These are phyloP conservation scores for Paramormyrops kingsleyae DNA, from an alignment of 2,113 vertebrate genomes.

Conservation along the genomic window DNA sequence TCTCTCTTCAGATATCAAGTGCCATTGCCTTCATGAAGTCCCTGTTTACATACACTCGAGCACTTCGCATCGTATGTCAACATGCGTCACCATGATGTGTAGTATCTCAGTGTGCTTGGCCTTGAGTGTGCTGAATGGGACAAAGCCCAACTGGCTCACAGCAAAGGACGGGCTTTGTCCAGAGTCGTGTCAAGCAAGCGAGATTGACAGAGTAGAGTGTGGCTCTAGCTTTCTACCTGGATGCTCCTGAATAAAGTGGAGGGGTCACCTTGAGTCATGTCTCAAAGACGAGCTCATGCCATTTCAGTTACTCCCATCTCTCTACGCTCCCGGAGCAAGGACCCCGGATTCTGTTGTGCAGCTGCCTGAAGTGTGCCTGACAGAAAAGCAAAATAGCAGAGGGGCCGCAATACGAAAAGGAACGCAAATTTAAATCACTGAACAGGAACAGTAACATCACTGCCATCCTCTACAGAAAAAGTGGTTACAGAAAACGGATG, in stretches of 20 bases:
- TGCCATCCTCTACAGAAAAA: slow-evolving; percentile 30
- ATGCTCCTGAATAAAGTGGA: background rate
- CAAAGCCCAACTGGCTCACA: slow-evolving; percentile 33
- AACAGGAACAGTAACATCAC: slow-evolving; percentile 35
- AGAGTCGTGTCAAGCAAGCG: background rate
- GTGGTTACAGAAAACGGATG: slow-evolving; percentile 20
- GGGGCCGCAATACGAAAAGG: slow-evolving; percentile 32
- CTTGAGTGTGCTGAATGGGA: background rate
- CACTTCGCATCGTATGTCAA: background rate
- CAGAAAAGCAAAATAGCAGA: slow-evolving; percentile 44
- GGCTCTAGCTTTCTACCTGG: background rate
- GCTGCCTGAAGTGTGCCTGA: slow-evolving; percentile 59
- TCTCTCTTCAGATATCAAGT: background rate
- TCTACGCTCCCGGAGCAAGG: slow-evolving; percentile 45
- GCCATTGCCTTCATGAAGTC: background rate
- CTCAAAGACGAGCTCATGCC: slow-evolving; percentile 3
- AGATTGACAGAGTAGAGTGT: slow-evolving; percentile 12
- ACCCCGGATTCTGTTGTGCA: slow-evolving; percentile 45
- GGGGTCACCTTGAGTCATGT: background rate
- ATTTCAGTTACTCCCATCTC: slow-evolving; percentile 35
- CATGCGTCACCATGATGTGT: background rate
- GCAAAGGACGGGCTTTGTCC: slow-evolving; percentile 30
- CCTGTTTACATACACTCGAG: background rate
- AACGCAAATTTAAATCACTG: slow-evolving; percentile 44
- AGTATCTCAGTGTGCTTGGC: background rate